Conservation (phyloP, 2,888 invertebrate genomes). For the Zootermopsis nevadensis region DNA sequence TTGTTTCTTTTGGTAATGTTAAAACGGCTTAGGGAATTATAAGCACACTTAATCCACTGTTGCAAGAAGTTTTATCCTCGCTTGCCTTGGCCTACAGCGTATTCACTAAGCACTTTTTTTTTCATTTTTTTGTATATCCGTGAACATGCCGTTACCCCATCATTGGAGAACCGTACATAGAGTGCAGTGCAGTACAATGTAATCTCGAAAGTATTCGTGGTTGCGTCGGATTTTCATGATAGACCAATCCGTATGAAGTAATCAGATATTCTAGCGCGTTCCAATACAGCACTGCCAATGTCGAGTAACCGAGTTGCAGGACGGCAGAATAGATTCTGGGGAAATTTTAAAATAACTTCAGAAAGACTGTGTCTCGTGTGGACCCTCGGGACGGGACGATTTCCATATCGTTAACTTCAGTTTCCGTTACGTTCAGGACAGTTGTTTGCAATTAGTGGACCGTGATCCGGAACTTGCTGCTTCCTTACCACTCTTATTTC, state of each 20-base stretch:
- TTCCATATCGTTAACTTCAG: too few relatives aligned
- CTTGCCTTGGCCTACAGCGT: neutral
- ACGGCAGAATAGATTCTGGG: neutral
- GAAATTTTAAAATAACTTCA: neutral
- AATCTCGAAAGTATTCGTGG: neutral
- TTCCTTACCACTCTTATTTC: too few relatives aligned
- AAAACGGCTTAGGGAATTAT: too few relatives aligned
- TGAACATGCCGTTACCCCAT: neutral
- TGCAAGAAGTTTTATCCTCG: neutral
- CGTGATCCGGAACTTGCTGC: too few relatives aligned
- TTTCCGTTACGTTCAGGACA: too few relatives aligned
- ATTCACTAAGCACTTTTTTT: neutral
- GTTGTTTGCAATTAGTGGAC: too few relatives aligned
- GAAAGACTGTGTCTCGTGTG: neutral
- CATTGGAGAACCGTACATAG: neutral
- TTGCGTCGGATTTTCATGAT: constrained; percentile 7
- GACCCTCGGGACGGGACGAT: neutral
- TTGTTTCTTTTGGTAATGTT: too few relatives aligned
- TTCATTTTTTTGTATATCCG: neutral
- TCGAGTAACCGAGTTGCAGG: neutral
- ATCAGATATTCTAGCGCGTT: neutral
- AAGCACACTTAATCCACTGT: too few relatives aligned
- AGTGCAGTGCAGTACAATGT: neutral
- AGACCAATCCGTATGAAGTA: constrained; percentile 2
- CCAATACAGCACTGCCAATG: neutral